Evolutionary conservation across 1,140 invertebrate species (phyloP).

Genomic region (Chironomus striatipennis): DNA sequence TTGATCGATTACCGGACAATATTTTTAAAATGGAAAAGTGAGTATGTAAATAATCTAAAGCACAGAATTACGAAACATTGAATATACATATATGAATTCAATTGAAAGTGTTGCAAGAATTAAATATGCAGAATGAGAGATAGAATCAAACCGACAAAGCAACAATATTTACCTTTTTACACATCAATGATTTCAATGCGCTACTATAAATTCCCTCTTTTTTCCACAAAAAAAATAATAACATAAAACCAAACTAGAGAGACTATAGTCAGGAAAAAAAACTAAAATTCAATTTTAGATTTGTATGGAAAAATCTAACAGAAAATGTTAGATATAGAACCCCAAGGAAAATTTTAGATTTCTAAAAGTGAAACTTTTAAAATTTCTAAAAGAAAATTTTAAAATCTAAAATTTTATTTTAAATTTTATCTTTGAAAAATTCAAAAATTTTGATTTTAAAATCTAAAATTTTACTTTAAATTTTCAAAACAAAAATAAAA

Average conservation of each 20-base stretch:
- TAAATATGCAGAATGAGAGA: not conserved
- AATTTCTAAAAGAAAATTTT: too few relatives aligned
- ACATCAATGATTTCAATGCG: constrained; percentile 18
- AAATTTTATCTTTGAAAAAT: too few relatives aligned
- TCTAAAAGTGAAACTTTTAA: too few relatives aligned
- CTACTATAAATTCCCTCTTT: constrained; percentile 17
- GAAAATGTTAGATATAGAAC: too few relatives aligned
- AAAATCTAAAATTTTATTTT: too few relatives aligned
- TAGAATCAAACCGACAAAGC: not conserved
- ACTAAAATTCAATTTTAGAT: too few relatives aligned
- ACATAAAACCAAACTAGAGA: not conserved
- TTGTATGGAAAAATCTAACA: too few relatives aligned
- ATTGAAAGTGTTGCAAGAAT: constrained; percentile 17
- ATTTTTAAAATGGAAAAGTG: constrained; percentile 55
- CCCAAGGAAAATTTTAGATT: too few relatives aligned
- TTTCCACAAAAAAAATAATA: not conserved
- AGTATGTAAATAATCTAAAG: constrained; percentile 36
- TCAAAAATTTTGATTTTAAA: too few relatives aligned
- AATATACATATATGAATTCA: not conserved
- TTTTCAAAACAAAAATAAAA: too few relatives aligned
- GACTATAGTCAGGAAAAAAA: too few relatives aligned
- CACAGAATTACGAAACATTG: not conserved
- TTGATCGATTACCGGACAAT: constrained; percentile 50
- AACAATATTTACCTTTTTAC: constrained; percentile 21
- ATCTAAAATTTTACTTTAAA: too few relatives aligned